These are phyloP conservation scores for Sebastes fasciatus DNA, from an alignment of 2,113 vertebrate genomes.

Conservation along the genomic window DNA sequence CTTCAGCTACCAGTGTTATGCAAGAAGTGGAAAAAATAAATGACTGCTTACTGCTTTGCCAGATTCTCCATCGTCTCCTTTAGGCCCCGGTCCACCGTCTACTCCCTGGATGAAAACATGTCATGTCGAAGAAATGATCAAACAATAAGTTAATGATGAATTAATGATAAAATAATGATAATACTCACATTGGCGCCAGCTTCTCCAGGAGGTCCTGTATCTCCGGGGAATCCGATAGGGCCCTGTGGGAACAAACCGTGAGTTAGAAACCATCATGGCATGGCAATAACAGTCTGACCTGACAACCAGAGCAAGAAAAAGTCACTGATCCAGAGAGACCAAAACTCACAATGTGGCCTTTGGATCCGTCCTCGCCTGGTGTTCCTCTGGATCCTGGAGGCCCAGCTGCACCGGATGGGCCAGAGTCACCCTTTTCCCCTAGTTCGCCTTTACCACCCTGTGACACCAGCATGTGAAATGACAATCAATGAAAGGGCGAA, in stretches of 20 bases:
- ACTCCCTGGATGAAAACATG: constrained; percentile 82
- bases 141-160: not conserved
- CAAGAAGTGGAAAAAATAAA: not conserved
- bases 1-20: not conserved
- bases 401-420: constrained; percentile 88
- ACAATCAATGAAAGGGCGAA: constrained; percentile 1
- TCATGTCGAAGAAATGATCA: not conserved
- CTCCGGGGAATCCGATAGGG: constrained; percentile 88
- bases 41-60: constrained; percentile 86
- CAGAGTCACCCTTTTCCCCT: constrained; percentile 93
- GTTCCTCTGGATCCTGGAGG: constrained; percentile 89
- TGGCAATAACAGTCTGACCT: constrained; percentile 20
- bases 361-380: constrained; percentile 92
- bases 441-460: constrained; percentile 90
- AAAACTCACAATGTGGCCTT: constrained; percentile 89
- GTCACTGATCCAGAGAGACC: constrained; percentile 6
- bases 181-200: constrained; percentile 84
- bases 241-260: constrained; percentile 81
- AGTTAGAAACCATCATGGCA: constrained; percentile 13
- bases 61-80: constrained; percentile 89
- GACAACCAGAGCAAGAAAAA: constrained; percentile 38
- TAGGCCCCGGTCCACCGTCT: constrained; percentile 88
- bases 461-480: constrained; percentile 11
- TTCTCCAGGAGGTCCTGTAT: constrained; percentile 88
- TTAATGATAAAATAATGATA: not conserved